phyloP scores from a whole-genome alignment of 2,797 vertebrate species.

The Alca torda region DNA sequence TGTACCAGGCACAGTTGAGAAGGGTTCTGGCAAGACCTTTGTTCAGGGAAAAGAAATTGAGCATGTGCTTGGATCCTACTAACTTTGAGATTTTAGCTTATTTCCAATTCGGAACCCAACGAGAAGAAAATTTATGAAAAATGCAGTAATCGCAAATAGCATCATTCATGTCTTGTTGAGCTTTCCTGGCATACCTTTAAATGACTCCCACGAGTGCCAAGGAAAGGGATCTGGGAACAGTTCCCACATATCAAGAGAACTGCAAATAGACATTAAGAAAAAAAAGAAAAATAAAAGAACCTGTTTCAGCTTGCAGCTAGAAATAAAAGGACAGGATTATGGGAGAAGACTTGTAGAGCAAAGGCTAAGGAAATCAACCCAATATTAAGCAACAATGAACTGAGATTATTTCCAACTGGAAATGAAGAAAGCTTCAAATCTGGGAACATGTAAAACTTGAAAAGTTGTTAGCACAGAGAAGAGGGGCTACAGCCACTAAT shows the following conservation, averaged over 20 bases:
- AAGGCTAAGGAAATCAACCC: not conserved
- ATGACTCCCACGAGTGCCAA: not conserved
- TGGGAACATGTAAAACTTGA: not conserved
- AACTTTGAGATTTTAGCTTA: not conserved
- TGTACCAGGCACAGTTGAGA: fast-evolving
- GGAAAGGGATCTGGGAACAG: conserved; percentile 14
- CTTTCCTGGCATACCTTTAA: conserved; percentile 24
- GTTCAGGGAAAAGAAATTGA: not conserved
- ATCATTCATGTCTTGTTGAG: conserved; percentile 1
- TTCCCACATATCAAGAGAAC: not conserved
- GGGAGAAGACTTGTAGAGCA: not conserved
- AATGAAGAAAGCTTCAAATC: not conserved
- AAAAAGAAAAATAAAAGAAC: not conserved
- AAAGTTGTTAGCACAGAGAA: not conserved
- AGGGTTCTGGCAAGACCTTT: not conserved
- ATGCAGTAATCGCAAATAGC: not conserved
- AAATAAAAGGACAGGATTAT: not conserved
- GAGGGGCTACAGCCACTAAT: not conserved
- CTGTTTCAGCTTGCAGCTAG: not conserved
- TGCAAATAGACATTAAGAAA: not conserved
- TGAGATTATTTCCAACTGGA: not conserved
- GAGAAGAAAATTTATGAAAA: not conserved
- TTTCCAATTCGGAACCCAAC: not conserved
- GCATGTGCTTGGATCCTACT: not conserved
- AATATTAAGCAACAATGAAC: not conserved